phyloP scores from a whole-genome alignment of 2,888 invertebrate species.

The Spisula subtruncata region DNA sequence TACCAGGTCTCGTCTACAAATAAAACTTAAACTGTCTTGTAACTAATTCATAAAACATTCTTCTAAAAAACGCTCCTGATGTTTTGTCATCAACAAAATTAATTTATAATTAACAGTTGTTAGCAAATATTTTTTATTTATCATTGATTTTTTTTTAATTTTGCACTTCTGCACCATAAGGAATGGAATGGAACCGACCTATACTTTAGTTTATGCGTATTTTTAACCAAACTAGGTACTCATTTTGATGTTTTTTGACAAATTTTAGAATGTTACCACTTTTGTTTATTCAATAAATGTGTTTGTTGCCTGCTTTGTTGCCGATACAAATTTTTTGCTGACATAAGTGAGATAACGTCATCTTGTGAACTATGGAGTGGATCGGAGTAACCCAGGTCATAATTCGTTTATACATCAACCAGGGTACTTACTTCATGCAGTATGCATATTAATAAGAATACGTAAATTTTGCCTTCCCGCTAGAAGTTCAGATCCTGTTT shows the following conservation, averaged over 20 bases:
- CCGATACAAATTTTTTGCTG: neutral
- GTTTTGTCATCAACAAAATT: neutral
- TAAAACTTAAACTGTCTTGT: neutral
- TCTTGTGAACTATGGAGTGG: neutral
- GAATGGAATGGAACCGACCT: neutral
- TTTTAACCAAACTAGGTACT: neutral
- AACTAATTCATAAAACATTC: neutral
- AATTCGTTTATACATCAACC: no score
- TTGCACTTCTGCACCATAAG: neutral
- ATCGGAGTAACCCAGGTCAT: no score
- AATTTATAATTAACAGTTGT: neutral
- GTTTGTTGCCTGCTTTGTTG: neutral
- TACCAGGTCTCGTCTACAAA: neutral
- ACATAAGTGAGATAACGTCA: neutral
- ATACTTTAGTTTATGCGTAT: constrained; percentile 10
- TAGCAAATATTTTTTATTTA: neutral
- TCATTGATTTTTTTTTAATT: neutral
- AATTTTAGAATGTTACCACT: neutral
- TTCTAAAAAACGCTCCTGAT: neutral
- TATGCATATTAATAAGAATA: no score
- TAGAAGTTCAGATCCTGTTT: no score
- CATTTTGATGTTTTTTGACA: neutral
- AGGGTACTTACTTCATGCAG: no score
- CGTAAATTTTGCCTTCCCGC: no score
- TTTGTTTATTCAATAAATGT: neutral